These are phyloP conservation scores for Parazoanthus swiftii DNA, from an alignment of 92 coral and sea anemone species.

Conservation along the genomic window DNA sequence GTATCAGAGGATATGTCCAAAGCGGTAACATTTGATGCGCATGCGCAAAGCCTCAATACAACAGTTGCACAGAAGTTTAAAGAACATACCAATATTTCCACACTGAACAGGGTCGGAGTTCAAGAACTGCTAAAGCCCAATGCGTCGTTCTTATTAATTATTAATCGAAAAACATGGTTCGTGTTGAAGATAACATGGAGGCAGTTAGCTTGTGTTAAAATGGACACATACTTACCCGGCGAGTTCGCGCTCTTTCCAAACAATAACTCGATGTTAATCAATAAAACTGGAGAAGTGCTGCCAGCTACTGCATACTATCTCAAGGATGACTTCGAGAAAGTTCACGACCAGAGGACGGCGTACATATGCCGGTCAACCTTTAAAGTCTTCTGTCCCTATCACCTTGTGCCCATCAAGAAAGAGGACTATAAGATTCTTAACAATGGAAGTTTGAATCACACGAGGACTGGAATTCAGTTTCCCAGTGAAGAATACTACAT, in stretches of 20 bases:
- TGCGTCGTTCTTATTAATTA: constrained; percentile 49
- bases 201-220: constrained; percentile 57
- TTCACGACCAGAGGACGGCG: constrained; percentile 2
- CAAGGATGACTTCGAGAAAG: not conserved
- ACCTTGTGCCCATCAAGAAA: constrained; percentile 47
- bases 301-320: constrained; percentile 51
- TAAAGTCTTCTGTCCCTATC: constrained; percentile 55
- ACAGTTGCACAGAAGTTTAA: not conserved
- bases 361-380: constrained; percentile 69
- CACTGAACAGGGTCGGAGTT: not conserved
- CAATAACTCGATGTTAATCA: constrained; percentile 38
- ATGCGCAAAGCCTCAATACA: constrained; percentile 5
- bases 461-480: constrained; percentile 59
- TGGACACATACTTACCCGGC: constrained; percentile 49
- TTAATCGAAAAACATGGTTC: constrained; percentile 53
- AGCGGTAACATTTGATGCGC: constrained; percentile 34
- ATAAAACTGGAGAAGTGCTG: constrained; percentile 33
- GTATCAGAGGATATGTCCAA: constrained; percentile 11
- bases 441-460: constrained; percentile 68
- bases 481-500: constrained; percentile 65
- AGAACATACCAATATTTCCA: not conserved
- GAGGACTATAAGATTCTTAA: constrained; percentile 57
- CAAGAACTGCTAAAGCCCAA: constrained; percentile 54
- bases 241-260: constrained; percentile 40
- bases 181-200: constrained; percentile 65